Base-by-base conservation (phyloP, 2,113 vertebrate genomes). In the Cavia porcellus region DNA sequence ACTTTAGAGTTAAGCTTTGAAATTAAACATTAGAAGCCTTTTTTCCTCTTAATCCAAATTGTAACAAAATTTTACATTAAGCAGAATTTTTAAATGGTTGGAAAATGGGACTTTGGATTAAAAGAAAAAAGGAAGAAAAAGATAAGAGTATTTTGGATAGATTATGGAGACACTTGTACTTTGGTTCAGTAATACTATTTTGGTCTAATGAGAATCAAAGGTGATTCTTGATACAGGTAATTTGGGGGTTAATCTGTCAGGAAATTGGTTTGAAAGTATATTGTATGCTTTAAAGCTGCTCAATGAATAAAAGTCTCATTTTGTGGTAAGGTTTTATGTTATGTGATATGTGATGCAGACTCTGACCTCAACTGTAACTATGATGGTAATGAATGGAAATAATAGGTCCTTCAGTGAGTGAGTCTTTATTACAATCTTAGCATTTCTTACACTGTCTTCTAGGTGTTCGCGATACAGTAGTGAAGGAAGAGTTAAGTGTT, bases 1-100 rank as follows among this genome's bases (percentile, higher is more conserved):
- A 7, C 61, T 87, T 84, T 30, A 61, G 70, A 89, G 42, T 9
- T 32, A 81, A 70, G 1, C 2, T 92, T 77, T 59, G n/a, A 84
- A 81, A 79, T 93, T 68, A 82, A 94, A 84, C 68, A 86, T 75
- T 74, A 81, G 66, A 91, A 84, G 4, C 0, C 20, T 80, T 82
- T 7, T 59, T 38, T 70, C 74, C 22, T 15, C 13, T 87, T 84
- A 13, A 5, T 7, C 11, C 62, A 92, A 89, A 68, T 86, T 61
- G 22, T 70, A 87, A 87, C n/a, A 92, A 77, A 90, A 89, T 25
- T 62, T 85, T 90, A 7, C 87, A 83, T 35, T 62, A 83, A 90
- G 13, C 7, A 57, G 30, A 91, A 25, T 62, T 79, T 85, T 68
- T n/a, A 94, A 70, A 61, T 92, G 32, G 4, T 8, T 74, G 15